Conservation (phyloP, 2,888 invertebrate genomes). For the Panzeria rudis region DNA sequence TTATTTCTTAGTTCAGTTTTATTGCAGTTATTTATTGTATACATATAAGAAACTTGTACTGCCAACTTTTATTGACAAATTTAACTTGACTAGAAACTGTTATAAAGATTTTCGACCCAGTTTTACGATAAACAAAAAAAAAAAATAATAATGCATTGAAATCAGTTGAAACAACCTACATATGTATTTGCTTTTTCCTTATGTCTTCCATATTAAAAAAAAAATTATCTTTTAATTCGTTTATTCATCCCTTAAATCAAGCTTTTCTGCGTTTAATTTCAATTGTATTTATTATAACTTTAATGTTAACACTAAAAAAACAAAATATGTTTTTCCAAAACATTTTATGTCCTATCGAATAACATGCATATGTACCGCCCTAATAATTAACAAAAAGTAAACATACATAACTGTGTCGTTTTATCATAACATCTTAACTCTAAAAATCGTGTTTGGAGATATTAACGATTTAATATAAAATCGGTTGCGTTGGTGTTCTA, state of each 20-base stretch:
- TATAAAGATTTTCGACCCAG: not conserved
- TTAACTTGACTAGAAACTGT: not conserved
- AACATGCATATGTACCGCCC: not conserved
- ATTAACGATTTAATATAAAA: too few species aligned
- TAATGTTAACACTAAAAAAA: slow-evolving; percentile 1
- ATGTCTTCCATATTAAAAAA: not conserved
- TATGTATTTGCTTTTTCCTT: not conserved
- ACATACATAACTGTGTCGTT: too few species aligned
- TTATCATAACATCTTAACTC: too few species aligned
- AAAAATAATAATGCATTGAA: not conserved
- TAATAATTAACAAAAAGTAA: not conserved
- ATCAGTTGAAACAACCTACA: not conserved
- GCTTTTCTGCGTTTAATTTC: slow-evolving; percentile 7
- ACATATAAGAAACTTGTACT: too few species aligned
- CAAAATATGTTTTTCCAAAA: too few species aligned
- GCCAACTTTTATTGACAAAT: not conserved
- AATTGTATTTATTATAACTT: slow-evolving; percentile 16
- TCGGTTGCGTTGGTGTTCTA: too few species aligned
- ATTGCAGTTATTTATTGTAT: not conserved
- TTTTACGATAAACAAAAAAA: not conserved
- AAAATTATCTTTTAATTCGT: not conserved
- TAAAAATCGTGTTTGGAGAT: too few species aligned
- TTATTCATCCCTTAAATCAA: not conserved
- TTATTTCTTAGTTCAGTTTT: not conserved
- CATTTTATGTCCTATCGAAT: too few species aligned